phyloP scores from a whole-genome alignment of 2,797 vertebrate genomes.

The Phoxinus dragarum region DNA sequence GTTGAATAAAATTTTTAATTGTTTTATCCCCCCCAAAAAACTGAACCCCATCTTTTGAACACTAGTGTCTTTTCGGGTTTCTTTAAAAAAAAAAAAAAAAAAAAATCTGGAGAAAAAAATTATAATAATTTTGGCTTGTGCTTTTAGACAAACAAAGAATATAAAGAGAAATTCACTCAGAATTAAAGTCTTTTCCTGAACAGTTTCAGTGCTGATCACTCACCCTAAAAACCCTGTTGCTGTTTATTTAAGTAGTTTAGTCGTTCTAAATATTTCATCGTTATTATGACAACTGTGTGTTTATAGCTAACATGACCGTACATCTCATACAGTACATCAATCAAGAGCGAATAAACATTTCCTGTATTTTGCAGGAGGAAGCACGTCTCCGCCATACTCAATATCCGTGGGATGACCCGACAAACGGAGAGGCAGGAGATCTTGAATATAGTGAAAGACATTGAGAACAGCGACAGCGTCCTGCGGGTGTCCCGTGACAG shows the following conservation, averaged over 20 bases:
- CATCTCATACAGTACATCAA: not conserved
- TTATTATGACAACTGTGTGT: not conserved
- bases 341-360: conserved; percentile 9
- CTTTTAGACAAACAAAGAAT: not conserved
- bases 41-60: too few relatives aligned
- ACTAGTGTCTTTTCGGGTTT: too few relatives aligned
- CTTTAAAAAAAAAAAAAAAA: too few relatives aligned
- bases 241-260: not conserved
- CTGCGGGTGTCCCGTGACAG: conserved; percentile 70
- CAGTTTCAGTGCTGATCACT: not conserved
- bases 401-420: conserved; percentile 84
- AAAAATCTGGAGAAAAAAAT: too few relatives aligned
- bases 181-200: not conserved
- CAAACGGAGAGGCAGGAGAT: conserved; percentile 85
- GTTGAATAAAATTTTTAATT: too few relatives aligned
- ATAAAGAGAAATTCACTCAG: not conserved
- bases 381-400: conserved; percentile 87
- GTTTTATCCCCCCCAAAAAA: too few relatives aligned
- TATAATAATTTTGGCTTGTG: too few relatives aligned
- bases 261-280: too few relatives aligned
- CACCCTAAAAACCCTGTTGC: not conserved
- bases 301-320: not conserved
- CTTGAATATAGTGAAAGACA: conserved; percentile 85
- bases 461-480: conserved; percentile 73
- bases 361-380: conserved; percentile 75